phyloP scores from a whole-genome alignment of 2,797 vertebrate genomes.

The Gymnoscopelus microlampas region DNA sequence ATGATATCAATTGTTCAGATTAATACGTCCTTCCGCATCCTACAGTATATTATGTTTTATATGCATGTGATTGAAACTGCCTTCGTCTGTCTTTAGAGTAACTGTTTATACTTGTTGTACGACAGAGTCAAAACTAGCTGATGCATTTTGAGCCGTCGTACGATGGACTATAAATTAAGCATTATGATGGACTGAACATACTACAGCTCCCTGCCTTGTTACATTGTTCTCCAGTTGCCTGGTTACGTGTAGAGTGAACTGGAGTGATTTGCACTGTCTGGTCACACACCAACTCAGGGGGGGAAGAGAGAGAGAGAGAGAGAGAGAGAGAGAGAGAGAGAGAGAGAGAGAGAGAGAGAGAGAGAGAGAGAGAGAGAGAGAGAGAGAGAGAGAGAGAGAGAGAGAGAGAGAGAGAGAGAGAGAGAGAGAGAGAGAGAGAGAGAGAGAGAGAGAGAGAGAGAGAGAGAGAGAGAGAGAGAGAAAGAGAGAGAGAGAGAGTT shows the following conservation, averaged over 20 bases:
- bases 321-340: background rate
- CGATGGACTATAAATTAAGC: too few species aligned
- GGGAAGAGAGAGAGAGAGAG: background rate
- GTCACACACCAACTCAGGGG: background rate
- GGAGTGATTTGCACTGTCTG: constrained; percentile 35
- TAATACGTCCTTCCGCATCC: too few species aligned
- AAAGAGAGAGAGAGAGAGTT: background rate
- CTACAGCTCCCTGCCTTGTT: too few species aligned
- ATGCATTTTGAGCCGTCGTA: too few species aligned
- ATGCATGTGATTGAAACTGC: too few species aligned
- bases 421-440: background rate
- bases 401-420: background rate
- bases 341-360: background rate
- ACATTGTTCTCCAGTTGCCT: constrained; percentile 65
- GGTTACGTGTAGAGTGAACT: constrained; percentile 63
- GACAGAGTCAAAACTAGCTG: too few species aligned
- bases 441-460: background rate
- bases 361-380: background rate
- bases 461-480: background rate
- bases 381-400: background rate
- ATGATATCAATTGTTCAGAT: too few species aligned
- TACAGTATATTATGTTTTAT: too few species aligned
- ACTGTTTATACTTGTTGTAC: too few species aligned
- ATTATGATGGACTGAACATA: too few species aligned
- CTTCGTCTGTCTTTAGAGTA: too few species aligned